Conservation (phyloP, 2,888 invertebrate species). For the Eugnorisma glareosa region DNA sequence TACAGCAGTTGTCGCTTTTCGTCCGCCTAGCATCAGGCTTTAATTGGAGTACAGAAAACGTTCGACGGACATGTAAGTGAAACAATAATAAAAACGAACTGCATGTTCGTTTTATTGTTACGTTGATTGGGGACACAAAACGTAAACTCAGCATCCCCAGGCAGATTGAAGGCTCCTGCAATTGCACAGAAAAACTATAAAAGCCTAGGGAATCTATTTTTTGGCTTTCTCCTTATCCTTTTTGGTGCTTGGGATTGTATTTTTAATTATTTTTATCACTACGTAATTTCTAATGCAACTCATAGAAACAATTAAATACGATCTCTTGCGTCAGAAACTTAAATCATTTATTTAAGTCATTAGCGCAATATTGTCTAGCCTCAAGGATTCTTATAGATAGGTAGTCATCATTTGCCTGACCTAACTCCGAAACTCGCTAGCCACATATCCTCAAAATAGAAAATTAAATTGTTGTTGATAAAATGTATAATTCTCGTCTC, state of each 20-base stretch:
- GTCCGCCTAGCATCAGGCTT: slow-evolving; percentile 17
- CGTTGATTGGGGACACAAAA: slow-evolving; percentile 50
- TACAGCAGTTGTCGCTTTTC: slow-evolving; percentile 6
- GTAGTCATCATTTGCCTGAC: not conserved
- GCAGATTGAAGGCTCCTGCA: not conserved
- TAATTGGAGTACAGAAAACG: slow-evolving; percentile 52
- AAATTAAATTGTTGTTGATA: slow-evolving; percentile 11
- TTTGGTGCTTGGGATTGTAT: not conserved
- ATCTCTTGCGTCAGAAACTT: not conserved
- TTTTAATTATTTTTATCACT: no score
- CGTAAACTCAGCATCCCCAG: slow-evolving; percentile 2
- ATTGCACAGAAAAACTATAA: not conserved
- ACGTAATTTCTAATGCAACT: not conserved
- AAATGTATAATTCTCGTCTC: slow-evolving; percentile 28
- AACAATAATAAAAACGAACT: slow-evolving; percentile 44
- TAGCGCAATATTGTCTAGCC: not conserved
- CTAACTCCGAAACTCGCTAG: not conserved
- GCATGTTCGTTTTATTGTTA: slow-evolving; percentile 30
- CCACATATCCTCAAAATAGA: not conserved
- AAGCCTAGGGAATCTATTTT: not conserved
- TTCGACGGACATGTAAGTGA: slow-evolving; percentile 26
- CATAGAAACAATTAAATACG: not conserved
- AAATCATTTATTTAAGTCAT: not conserved
- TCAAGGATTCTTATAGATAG: not conserved
- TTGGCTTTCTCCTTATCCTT: no score